Base-by-base conservation (phyloP, 2,888 invertebrate genomes). In the Chrysolina haemoptera region DNA sequence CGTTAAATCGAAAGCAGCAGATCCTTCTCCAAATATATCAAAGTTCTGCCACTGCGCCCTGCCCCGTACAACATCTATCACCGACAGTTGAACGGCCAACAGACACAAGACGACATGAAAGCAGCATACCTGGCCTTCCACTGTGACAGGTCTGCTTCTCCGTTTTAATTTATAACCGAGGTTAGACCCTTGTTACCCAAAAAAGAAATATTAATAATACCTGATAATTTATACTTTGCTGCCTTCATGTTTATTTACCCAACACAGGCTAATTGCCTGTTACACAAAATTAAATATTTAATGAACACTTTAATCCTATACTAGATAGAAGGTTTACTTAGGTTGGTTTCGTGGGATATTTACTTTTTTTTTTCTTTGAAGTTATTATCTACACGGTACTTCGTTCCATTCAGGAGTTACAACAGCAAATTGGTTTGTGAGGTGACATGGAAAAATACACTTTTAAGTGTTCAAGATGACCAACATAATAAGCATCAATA, bases 181-280 rank as follows among this genome's bases (percentile, higher is more conserved):
- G 71, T 62, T 64, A 70, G 68, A 68, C 77, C 78, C 82, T 83
- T 79, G 84, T 85, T 84, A 84, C 83, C 82, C 77, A 73, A 77
- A 78, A 75, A 83, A 83, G 83, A 84, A 85, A 84, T 85, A 85
- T 86, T 83, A 81, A 82, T 84, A 83, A 82, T 83, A 82, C 79
- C 75, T 77, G 81, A 82, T 85, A 84, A 85, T 85, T 84, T 85
- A 84, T 84, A 82, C 84, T 81, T 83, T 81, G 80, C 76, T 78
- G 80, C 71, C 65, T 71, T 80, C 77, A 79, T 81, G 83, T 85
- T 84, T 86, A 85, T 86, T 86, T 86, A 85, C 85, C 84, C 85
- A 85, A 79, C 80, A 70, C 75, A 68, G 79, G 76, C 80, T 84
- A 85, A 85, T 85, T 85, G 84, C 82, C 83, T 83, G 84, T 81